phyloP scores from a whole-genome alignment of 1,140 invertebrate genomes.

The Drosophila ambigua region DNA sequence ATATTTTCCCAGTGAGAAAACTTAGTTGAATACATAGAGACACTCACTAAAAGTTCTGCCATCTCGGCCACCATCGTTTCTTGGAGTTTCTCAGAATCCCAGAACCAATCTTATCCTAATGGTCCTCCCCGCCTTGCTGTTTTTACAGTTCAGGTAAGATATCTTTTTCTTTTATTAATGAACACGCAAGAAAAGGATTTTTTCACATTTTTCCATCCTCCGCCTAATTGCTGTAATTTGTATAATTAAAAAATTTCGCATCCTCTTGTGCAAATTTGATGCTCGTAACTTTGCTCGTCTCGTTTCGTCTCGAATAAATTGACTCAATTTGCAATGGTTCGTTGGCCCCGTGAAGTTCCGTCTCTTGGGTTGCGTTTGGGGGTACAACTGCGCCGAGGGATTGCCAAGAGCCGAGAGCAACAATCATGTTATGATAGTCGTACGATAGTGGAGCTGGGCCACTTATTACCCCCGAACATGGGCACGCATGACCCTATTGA shows the following conservation, averaged over 20 bases:
- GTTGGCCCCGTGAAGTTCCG: no score
- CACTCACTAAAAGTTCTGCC: no score
- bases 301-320: conserved; percentile 38
- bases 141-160: conserved; percentile 15
- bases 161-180: conserved; percentile 17
- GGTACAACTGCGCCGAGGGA: background rate
- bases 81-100: no score
- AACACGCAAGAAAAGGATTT: conserved; percentile 24
- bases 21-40: no score
- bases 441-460: background rate
- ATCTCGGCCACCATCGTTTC: no score
- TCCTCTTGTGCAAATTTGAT: conserved; percentile 43
- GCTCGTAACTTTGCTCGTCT: conserved; percentile 11
- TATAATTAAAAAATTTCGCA: conserved; percentile 70
- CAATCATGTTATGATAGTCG: background rate
- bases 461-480: conserved; percentile 17
- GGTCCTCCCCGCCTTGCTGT: background rate
- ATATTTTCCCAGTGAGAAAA: no score
- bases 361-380: conserved; percentile 7
- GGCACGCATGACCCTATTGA: conserved; percentile 8
- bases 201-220: conserved; percentile 29
- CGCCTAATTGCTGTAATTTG: conserved; percentile 71
- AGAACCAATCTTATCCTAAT: background rate
- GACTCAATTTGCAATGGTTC: conserved; percentile 27
- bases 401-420: conserved; percentile 2